Evolutionary conservation across 2,113 vertebrate species (phyloP).

Genomic region (Cynoglossus semilaevis): DNA sequence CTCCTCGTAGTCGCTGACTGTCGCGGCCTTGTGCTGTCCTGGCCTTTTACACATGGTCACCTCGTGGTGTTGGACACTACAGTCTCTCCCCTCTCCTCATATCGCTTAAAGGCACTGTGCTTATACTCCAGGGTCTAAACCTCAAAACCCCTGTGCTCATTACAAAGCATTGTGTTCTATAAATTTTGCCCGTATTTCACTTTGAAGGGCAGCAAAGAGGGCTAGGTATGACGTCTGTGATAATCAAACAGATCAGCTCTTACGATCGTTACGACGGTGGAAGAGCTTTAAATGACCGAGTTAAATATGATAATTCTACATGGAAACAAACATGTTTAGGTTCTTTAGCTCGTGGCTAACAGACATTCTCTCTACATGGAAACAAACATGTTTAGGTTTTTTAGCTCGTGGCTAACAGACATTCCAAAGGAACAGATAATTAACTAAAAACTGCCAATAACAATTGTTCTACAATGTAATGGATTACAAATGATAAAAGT

Average conservation of each 20-base stretch:
- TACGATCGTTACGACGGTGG: too few species aligned
- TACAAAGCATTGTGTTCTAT: slow-evolving; percentile 17
- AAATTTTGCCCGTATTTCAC: slow-evolving; percentile 18
- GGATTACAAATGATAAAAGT: too few species aligned
- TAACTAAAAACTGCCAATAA: too few species aligned
- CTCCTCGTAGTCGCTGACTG: slow-evolving; percentile 37
- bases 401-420: too few species aligned
- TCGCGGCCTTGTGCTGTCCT: slow-evolving; percentile 30
- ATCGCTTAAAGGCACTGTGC: slow-evolving; percentile 7
- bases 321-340: too few species aligned
- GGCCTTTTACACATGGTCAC: slow-evolving; percentile 30
- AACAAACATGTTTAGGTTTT: too few species aligned
- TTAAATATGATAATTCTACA: too few species aligned
- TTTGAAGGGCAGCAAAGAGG: background rate
- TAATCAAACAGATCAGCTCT: background rate
- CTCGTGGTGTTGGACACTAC: slow-evolving; percentile 28
- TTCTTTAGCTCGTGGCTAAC: too few species aligned
- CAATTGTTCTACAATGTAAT: too few species aligned
- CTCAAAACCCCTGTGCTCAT: slow-evolving; percentile 6
- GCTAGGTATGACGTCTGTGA: background rate
- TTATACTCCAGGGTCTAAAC: slow-evolving; percentile 14
- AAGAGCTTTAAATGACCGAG: too few species aligned
- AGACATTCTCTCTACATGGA: too few species aligned
- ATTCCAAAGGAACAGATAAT: too few species aligned
- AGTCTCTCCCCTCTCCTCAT: slow-evolving; percentile 10